A percentile compares a stretch with the other conserved stretches of the same genome.
Conservation (phyloP, 2,113 vertebrate species). For the Symphodus melops region DNA sequence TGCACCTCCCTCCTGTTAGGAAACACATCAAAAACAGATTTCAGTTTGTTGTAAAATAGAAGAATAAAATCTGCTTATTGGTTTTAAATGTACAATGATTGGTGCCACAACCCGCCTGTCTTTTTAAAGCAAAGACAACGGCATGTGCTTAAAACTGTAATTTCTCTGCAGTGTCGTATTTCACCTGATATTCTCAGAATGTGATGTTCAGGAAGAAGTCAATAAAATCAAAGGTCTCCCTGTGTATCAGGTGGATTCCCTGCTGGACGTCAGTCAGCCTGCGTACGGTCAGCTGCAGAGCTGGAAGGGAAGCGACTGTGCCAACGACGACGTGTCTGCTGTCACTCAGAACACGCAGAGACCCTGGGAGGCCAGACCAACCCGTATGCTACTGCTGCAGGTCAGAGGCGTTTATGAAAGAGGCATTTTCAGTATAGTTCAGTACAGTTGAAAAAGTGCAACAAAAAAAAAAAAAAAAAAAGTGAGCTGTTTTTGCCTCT, state of each 20-base stretch:
- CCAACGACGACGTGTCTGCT: constrained; percentile 90
- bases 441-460: not conserved
- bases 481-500: too few species aligned
- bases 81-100: not conserved
- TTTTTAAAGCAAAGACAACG: not conserved
- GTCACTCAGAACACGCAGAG: constrained; percentile 85
- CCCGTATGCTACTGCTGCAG: constrained; percentile 92
- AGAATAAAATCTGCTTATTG: not conserved
- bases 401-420: constrained; percentile 71
- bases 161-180: not conserved
- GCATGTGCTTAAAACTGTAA: too few species aligned
- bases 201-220: not conserved
- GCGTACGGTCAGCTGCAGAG: constrained; percentile 93
- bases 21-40: too few species aligned
- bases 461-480: too few species aligned
- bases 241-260: constrained; percentile 84
- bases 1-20: not conserved
- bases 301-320: constrained; percentile 85
- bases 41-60: not conserved
- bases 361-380: constrained; percentile 91
- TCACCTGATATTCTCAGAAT: not conserved
- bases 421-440: too few species aligned
- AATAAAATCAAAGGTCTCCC: not conserved
- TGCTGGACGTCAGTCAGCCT: constrained; percentile 93
- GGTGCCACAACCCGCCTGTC: not conserved